phyloP scores from a whole-genome alignment of 2,797 vertebrate species.

The Varecia variegata region DNA sequence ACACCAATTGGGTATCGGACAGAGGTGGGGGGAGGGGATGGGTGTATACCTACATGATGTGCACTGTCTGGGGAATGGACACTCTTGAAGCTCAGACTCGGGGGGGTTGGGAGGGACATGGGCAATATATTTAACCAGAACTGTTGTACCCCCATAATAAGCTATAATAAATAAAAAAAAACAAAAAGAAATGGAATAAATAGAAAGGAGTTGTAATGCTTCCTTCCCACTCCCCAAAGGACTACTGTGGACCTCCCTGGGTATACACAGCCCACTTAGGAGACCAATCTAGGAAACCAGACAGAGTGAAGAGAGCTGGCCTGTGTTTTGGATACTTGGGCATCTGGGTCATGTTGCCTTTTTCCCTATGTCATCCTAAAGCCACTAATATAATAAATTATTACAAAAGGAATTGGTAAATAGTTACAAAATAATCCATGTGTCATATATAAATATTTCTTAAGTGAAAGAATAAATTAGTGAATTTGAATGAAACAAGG shows the following conservation, averaged over 20 bases:
- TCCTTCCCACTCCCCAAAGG: not conserved
- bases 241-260: not conserved
- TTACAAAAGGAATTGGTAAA: not conserved
- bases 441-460: not conserved
- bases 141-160: too few relatives aligned
- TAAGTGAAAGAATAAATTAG: not conserved
- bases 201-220: not conserved
- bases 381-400: not conserved
- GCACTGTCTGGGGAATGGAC: too few relatives aligned
- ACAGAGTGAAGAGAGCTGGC: not conserved
- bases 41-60: too few relatives aligned
- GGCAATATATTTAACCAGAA: too few relatives aligned
- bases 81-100: too few relatives aligned
- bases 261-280: fast-evolving
- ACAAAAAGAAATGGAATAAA: not conserved
- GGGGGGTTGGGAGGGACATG: too few relatives aligned
- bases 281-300: not conserved
- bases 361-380: not conserved
- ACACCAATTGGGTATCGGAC: too few relatives aligned
- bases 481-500: not conserved
- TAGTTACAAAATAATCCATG: not conserved
- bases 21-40: too few relatives aligned
- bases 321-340: not conserved
- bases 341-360: not conserved
- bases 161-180: too few relatives aligned